phyloP scores from a whole-genome alignment of 2,888 invertebrate species.

The Rhamphomyia laevipes region DNA sequence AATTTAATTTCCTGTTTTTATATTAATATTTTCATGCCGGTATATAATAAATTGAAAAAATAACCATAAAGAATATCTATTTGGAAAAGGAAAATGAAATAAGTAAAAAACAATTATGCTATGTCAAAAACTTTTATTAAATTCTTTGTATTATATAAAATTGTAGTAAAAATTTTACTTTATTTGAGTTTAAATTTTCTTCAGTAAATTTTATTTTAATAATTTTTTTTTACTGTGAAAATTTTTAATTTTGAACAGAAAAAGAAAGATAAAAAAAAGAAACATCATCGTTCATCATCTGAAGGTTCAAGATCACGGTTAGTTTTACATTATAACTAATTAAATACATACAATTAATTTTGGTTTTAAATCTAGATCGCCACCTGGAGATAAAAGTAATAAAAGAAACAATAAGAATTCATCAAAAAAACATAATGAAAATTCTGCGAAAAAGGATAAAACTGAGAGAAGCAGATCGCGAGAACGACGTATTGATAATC shows the following conservation, averaged over 20 bases:
- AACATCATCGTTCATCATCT: slow-evolving; percentile 40
- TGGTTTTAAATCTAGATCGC: slow-evolving; percentile 2
- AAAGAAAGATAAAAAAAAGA: slow-evolving; percentile 28
- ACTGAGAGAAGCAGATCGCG: slow-evolving; percentile 24
- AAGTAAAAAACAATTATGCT: no score
- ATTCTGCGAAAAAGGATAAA: slow-evolving; percentile 2
- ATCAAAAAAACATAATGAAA: slow-evolving; percentile 4
- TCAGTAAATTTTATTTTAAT: no score
- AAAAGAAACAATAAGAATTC: not conserved
- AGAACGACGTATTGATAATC: slow-evolving; percentile 19
- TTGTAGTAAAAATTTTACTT: no score
- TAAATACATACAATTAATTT: not conserved
- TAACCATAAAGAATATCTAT: no score
- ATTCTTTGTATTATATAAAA: no score
- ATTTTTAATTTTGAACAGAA: not conserved
- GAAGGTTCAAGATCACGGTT: slow-evolving; percentile 42
- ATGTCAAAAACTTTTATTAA: no score
- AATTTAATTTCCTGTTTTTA: no score
- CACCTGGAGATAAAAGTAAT: not conserved
- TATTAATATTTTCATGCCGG: no score
- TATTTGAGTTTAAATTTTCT: no score
- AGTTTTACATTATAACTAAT: slow-evolving; percentile 11
- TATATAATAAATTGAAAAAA: no score
- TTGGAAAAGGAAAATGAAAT: no score
- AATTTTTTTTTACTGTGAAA: not conserved